Conservation (phyloP, 2,888 invertebrate species). For the Mimumesa dahlbomi region DNA sequence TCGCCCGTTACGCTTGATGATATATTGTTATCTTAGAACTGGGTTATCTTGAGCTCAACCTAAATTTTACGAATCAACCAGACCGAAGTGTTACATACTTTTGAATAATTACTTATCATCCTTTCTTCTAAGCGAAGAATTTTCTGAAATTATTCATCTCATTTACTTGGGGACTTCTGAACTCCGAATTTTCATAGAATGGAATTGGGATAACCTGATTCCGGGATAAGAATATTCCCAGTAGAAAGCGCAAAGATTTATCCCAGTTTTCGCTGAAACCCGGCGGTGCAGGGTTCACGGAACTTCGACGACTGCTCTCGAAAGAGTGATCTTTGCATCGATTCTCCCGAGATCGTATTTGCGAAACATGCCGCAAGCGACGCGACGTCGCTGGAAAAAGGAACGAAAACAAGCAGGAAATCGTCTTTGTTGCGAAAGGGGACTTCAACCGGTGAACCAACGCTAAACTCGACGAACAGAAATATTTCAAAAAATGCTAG, state of each 20-base stretch:
- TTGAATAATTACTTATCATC: neutral
- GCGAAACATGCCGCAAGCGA: slow-evolving; percentile 18
- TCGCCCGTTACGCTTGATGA: neutral
- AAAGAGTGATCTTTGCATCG: slow-evolving; percentile 11
- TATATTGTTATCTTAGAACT: neutral
- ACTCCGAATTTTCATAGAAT: neutral
- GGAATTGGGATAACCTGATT: slow-evolving; percentile 10
- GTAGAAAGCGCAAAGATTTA: slow-evolving; percentile 27
- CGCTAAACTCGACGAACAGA: slow-evolving; percentile 2
- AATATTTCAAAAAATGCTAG: slow-evolving; percentile 15
- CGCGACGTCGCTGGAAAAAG: slow-evolving; percentile 15
- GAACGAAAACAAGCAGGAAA: slow-evolving; percentile 25
- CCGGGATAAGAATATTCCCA: slow-evolving; percentile 9
- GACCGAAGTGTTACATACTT: neutral
- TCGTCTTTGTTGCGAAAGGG: slow-evolving; percentile 16
- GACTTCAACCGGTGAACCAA: slow-evolving; percentile 13
- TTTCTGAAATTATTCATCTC: neutral
- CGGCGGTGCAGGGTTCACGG: slow-evolving; percentile 15
- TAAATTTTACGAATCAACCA: neutral
- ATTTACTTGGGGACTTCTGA: neutral
- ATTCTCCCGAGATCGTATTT: slow-evolving; percentile 32
- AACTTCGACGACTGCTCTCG: slow-evolving; percentile 25
- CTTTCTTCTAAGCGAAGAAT: neutral
- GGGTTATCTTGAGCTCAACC: neutral
- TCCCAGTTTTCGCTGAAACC: slow-evolving; percentile 16